These are phyloP conservation scores for Sebastes fasciatus DNA, from an alignment of 2,113 vertebrate species.

Conservation along the genomic window DNA sequence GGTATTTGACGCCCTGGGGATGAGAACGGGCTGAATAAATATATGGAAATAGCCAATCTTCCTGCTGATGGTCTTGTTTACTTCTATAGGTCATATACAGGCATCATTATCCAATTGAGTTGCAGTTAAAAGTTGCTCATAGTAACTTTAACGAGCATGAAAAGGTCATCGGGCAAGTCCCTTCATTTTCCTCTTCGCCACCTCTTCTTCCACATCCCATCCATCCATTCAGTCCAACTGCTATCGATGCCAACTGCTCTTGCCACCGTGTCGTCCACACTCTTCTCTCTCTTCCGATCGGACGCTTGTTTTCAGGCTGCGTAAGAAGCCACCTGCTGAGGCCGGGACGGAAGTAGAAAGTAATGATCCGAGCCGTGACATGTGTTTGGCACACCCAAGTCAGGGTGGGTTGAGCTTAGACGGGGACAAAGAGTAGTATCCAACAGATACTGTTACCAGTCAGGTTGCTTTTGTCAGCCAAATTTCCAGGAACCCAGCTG, in stretches of 20 bases:
- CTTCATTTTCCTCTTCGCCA: not conserved
- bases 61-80: too few species aligned
- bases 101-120: too few species aligned
- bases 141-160: not conserved
- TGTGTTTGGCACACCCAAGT: conserved; percentile 24
- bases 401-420: conserved; percentile 32
- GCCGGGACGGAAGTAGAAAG: conserved; percentile 29
- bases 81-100: too few species aligned
- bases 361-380: conserved; percentile 25
- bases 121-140: not conserved
- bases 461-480: conserved; percentile 33
- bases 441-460: conserved; percentile 45
- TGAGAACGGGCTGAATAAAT: too few species aligned
- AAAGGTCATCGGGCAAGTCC: not conserved
- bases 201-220: not conserved
- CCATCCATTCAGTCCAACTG: not conserved
- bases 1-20: too few species aligned
- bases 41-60: too few species aligned
- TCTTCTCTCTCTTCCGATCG: conserved; percentile 42
- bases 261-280: not conserved
- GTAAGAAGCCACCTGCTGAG: conserved; percentile 46
- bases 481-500: conserved; percentile 35
- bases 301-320: conserved; percentile 41
- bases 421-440: conserved; percentile 26
- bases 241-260: not conserved